phyloP scores from a whole-genome alignment of 1,140 invertebrate genomes.

The Drosophila chauvacae region DNA sequence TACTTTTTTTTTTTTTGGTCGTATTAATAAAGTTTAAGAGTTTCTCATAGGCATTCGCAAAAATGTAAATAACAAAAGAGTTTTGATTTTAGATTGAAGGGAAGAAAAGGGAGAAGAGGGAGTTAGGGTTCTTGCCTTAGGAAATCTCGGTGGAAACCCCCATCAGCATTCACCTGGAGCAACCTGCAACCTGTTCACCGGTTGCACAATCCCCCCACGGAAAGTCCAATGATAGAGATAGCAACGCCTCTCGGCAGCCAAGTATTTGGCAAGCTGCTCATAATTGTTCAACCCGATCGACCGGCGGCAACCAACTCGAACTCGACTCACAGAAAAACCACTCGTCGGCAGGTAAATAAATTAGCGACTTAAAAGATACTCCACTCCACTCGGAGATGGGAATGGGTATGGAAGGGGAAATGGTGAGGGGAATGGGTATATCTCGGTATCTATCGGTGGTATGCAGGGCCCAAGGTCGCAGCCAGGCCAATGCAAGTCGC shows the following conservation, averaged over 20 bases:
- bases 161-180: not conserved
- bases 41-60: constrained; percentile 70
- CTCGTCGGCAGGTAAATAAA: constrained; percentile 64
- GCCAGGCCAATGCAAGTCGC: constrained; percentile 52
- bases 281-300: constrained; percentile 56
- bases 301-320: constrained; percentile 15
- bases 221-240: constrained; percentile 12
- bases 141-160: not conserved
- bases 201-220: constrained; percentile 24
- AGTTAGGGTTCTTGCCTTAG: not conserved
- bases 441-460: not conserved
- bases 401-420: not conserved
- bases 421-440: not conserved
- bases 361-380: constrained; percentile 70
- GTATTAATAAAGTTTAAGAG: constrained; percentile 64
- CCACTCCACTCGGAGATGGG: constrained; percentile 23
- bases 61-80: constrained; percentile 34
- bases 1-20: constrained; percentile 34
- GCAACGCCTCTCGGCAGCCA: constrained; percentile 10
- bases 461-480: constrained; percentile 51
- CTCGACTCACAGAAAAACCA: constrained; percentile 37
- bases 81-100: not conserved
- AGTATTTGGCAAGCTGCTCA: constrained; percentile 74
- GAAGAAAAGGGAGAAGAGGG: too few species aligned
- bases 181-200: constrained; percentile 4